phyloP scores from a whole-genome alignment of 2,888 invertebrate species.

The Eurytoma californica region DNA sequence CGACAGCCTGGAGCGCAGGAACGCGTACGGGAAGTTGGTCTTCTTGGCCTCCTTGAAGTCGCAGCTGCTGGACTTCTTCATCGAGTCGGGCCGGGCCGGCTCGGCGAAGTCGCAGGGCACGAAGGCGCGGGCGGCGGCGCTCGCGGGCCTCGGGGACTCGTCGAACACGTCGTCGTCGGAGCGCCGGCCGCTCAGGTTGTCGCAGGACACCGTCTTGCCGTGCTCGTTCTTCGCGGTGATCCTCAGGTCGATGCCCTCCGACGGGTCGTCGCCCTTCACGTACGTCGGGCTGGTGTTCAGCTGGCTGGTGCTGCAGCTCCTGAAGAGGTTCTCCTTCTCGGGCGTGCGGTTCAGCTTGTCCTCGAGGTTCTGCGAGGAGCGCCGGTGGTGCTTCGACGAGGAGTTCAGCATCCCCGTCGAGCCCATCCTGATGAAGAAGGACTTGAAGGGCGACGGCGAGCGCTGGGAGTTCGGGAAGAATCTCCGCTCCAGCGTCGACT shows the following conservation, averaged over 20 bases:
- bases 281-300: conserved; percentile 80
- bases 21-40: conserved; percentile 86
- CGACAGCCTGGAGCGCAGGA: conserved; percentile 85
- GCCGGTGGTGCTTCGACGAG: conserved; percentile 59
- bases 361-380: conserved; percentile 75
- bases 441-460: conserved; percentile 82
- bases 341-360: conserved; percentile 63
- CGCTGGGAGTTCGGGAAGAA: conserved; percentile 75
- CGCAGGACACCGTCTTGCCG: conserved; percentile 71
- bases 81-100: conserved; percentile 61
- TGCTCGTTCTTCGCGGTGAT: conserved; percentile 67
- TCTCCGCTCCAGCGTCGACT: conserved; percentile 63
- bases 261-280: conserved; percentile 87
- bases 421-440: conserved; percentile 85
- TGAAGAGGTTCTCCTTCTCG: conserved; percentile 78
- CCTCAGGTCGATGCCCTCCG: conserved; percentile 84
- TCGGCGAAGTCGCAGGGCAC: conserved; percentile 67
- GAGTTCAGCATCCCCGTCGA: conserved; percentile 86
- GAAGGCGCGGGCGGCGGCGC: conserved; percentile 58
- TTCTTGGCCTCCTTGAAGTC: conserved; percentile 76
- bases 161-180: conserved; percentile 61
- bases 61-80: conserved; percentile 70
- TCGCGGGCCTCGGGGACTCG: conserved; percentile 45
- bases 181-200: conserved; percentile 64
- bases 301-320: conserved; percentile 87